Conservation (phyloP, 2,113 vertebrate genomes). For the Natator depressus region DNA sequence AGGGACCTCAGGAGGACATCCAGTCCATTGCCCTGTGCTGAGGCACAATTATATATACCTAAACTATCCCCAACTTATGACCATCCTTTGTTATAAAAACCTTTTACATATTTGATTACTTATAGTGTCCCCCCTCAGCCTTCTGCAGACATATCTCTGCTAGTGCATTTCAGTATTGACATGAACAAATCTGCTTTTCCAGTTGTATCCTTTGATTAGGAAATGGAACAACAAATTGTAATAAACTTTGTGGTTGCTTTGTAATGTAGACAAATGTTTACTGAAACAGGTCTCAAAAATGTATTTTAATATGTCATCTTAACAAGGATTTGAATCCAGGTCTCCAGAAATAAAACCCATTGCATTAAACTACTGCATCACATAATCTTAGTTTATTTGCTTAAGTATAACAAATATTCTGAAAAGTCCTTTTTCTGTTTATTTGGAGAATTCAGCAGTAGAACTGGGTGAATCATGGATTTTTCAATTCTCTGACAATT, state of each 20-base stretch:
- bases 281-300: rapidly evolving
- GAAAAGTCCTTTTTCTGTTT: not conserved
- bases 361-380: not conserved
- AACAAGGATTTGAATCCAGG: not conserved
- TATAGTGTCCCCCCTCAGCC: not conserved
- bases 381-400: not conserved
- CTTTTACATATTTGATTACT: not conserved
- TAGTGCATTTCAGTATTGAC: not conserved
- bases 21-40: not conserved
- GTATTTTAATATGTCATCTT: not conserved
- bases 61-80: not conserved
- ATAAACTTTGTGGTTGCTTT: not conserved
- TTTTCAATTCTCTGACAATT: too few relatives aligned
- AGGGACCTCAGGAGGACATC: not conserved
- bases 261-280: not conserved
- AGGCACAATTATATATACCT: not conserved
- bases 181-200: not conserved
- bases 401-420: not conserved
- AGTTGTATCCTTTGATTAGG: not conserved
- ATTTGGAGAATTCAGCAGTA: not conserved
- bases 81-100: not conserved
- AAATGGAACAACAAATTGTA: not conserved
- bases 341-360: not conserved
- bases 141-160: not conserved
- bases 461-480: not conserved